Conservation (phyloP, 2,113 vertebrate species). For the Caranx melampygus region DNA sequence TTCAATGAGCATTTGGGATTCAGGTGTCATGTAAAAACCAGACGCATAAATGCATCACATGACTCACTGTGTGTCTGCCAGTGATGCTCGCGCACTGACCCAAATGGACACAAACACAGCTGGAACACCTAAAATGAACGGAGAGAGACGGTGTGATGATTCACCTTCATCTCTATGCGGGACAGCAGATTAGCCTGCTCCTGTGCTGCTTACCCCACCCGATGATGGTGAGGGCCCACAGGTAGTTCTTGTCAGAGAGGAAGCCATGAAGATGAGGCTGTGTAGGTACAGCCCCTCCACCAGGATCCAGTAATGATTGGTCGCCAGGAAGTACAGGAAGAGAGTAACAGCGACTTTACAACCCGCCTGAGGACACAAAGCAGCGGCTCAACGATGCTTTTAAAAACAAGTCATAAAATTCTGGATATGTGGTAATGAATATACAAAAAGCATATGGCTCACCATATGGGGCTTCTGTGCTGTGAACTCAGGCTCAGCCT, state of each 20-base stretch:
- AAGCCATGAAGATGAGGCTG: slow-evolving; percentile 96
- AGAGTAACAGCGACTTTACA: slow-evolving; percentile 92
- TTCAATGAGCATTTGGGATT: not conserved
- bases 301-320: slow-evolving; percentile 95
- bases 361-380: slow-evolving; percentile 84
- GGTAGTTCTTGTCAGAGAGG: slow-evolving; percentile 90
- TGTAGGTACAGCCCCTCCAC: slow-evolving; percentile 94
- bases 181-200: too few relatives aligned
- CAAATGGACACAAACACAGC: slow-evolving; percentile 89
- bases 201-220: slow-evolving; percentile 89
- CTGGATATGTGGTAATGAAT: not conserved
- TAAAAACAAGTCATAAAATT: not conserved
- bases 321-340: slow-evolving; percentile 94
- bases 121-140: slow-evolving; percentile 82
- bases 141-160: not conserved
- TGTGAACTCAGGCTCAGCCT: slow-evolving; percentile 58
- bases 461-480: slow-evolving; percentile 83
- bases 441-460: slow-evolving; percentile 25
- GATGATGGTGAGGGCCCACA: slow-evolving; percentile 91
- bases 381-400: not conserved
- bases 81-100: slow-evolving; percentile 85
- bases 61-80: slow-evolving; percentile 89
- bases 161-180: too few relatives aligned
- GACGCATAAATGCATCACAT: not conserved
- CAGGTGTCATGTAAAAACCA: not conserved